Conservation (phyloP, 1,140 invertebrate genomes). For the Druon quercuslanigerum region DNA sequence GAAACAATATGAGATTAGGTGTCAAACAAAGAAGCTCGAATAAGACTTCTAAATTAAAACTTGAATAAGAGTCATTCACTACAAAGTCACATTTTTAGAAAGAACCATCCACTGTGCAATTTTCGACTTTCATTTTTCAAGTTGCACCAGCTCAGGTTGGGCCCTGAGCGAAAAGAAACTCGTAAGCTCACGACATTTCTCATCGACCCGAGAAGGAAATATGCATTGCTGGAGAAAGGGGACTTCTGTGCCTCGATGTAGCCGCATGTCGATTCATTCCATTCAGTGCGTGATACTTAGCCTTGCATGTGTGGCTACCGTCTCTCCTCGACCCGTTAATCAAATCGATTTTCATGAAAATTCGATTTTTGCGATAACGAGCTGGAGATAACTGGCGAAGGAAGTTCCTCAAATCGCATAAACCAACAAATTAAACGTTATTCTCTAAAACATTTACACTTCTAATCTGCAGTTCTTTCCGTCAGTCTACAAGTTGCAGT, state of each 20-base stretch:
- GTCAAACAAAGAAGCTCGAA: no score
- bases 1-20: no score
- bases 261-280: slow-evolving; percentile 63
- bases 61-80: slow-evolving; percentile 6
- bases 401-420: no score
- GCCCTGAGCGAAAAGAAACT: slow-evolving; percentile 8
- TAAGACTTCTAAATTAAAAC: neutral
- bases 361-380: neutral
- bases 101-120: neutral
- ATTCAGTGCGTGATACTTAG: slow-evolving; percentile 71
- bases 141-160: slow-evolving; percentile 1
- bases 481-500: no score
- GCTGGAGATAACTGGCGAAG: neutral
- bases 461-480: no score
- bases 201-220: slow-evolving; percentile 59
- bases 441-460: no score
- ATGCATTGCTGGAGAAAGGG: slow-evolving; percentile 65
- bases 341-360: slow-evolving; percentile 23
- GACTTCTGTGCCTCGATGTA: slow-evolving; percentile 53
- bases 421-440: no score
- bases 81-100: slow-evolving; percentile 13
- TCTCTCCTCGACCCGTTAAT: slow-evolving; percentile 43
- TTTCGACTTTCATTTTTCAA: slow-evolving; percentile 32
- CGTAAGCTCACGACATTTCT: slow-evolving; percentile 46
- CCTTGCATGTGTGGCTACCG: slow-evolving; percentile 54